A percentile compares a stretch with the other conserved stretches of the same genome.
phyloP scores from a whole-genome alignment of 2,797 vertebrate species.

The Poeciliopsis presidionis region DNA sequence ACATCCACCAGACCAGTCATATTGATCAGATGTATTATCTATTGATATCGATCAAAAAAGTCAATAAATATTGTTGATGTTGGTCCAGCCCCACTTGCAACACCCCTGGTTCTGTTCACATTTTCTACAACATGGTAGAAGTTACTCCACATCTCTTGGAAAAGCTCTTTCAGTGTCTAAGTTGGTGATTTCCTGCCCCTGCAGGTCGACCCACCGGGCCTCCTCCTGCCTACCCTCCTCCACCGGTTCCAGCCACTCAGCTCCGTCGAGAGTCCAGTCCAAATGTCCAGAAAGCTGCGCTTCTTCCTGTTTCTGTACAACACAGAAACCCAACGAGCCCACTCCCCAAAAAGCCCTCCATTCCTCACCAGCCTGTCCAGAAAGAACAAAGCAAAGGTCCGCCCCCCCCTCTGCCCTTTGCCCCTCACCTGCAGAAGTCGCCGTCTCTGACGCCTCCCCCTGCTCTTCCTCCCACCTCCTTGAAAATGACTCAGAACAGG shows the following conservation, averaged over 20 bases:
- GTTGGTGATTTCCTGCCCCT: neutral
- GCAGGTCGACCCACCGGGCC: slow-evolving; percentile 75
- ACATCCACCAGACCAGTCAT: too few species aligned
- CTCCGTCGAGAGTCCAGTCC: slow-evolving; percentile 50
- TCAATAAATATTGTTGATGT: too few species aligned
- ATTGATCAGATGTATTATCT: too few species aligned
- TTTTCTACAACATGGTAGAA: neutral
- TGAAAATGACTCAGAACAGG: slow-evolving; percentile 15
- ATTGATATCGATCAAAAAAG: too few species aligned
- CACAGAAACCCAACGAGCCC: slow-evolving; percentile 35
- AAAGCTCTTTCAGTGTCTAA: neutral
- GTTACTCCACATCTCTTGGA: neutral
- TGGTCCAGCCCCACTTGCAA: too few species aligned
- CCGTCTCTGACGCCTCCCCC: neutral
- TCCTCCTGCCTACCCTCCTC: slow-evolving; percentile 91
- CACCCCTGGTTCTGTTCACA: neutral
- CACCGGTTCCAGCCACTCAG: slow-evolving; percentile 82
- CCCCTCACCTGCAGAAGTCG: slow-evolving; percentile 57
- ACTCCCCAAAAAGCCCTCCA: slow-evolving; percentile 49
- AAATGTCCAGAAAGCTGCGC: slow-evolving; percentile 43
- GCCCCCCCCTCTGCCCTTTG: slow-evolving; percentile 59
- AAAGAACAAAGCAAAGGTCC: slow-evolving; percentile 66
- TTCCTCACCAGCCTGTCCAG: slow-evolving; percentile 23
- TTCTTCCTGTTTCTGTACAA: slow-evolving; percentile 54
- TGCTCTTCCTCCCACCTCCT: slow-evolving; percentile 35